Percentiles rank a stretch among this genome's conserved stretches.
Conservation (phyloP, 2,888 invertebrate species). For the Dicyrtomina minuta region DNA sequence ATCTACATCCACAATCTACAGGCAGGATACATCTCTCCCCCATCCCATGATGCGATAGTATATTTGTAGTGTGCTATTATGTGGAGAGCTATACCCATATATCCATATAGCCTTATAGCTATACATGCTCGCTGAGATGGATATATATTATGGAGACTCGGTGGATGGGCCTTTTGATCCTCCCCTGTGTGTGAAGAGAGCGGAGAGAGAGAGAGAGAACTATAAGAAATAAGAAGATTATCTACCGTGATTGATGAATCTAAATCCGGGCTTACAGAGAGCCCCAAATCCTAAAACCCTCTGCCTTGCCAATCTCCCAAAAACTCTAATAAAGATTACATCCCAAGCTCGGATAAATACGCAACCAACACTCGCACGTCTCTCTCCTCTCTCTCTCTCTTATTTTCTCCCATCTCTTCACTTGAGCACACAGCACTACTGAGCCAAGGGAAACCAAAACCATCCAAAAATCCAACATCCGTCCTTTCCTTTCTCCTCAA, state of each 20-base stretch:
- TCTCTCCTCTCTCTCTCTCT: no score
- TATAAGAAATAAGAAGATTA: slow-evolving; percentile 54
- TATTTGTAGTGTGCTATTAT: no score
- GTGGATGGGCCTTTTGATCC: slow-evolving; percentile 28
- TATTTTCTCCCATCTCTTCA: no score
- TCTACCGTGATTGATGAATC: slow-evolving; percentile 54
- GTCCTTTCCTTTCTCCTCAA: slow-evolving; percentile 1
- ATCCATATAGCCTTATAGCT: not conserved
- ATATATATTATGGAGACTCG: slow-evolving; percentile 6
- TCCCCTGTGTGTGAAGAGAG: slow-evolving; percentile 37
- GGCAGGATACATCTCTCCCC: not conserved
- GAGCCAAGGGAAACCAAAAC: no score
- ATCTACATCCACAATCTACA: not conserved
- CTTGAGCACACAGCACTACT: not conserved
- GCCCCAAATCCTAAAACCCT: slow-evolving; percentile 43
- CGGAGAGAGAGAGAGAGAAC: slow-evolving; percentile 43
- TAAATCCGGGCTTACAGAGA: slow-evolving; percentile 54
- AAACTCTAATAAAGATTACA: slow-evolving; percentile 54
- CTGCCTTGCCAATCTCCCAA: slow-evolving; percentile 52
- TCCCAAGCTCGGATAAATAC: slow-evolving; percentile 40
- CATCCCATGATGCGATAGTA: not conserved
- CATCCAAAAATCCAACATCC: not conserved
- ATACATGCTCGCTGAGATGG: not conserved
- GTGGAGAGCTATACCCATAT: not conserved
- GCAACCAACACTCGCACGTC: slow-evolving; percentile 19